phyloP scores from a whole-genome alignment of 92 coral and sea anemone genomes.

The Heteractis magnifica region DNA sequence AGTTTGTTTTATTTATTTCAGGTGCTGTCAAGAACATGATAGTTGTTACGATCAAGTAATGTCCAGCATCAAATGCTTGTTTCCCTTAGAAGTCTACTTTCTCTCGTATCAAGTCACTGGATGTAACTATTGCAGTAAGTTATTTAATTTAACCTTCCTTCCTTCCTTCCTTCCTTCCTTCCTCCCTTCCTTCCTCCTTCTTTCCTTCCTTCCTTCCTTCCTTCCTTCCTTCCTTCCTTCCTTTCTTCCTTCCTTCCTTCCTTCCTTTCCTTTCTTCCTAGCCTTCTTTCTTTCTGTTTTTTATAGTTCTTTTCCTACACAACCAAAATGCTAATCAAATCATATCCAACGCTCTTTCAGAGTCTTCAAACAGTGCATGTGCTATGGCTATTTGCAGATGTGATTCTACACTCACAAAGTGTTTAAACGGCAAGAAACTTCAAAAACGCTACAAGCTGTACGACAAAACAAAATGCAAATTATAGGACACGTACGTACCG shows the following conservation, averaged over 20 bases:
- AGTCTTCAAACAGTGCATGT: conserved; percentile 23
- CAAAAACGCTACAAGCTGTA: background rate
- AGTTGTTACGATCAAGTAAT: conserved; percentile 23
- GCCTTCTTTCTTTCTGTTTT: background rate
- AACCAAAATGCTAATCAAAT: background rate
- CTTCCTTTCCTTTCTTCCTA: background rate
- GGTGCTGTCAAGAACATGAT: conserved; percentile 53
- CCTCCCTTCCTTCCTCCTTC: background rate
- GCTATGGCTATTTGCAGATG: conserved; percentile 42
- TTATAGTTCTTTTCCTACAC: background rate
- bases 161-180: background rate
- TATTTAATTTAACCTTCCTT: background rate
- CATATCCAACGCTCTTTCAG: background rate
- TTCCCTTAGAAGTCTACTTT: conserved; percentile 12
- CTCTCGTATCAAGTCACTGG: conserved; percentile 18
- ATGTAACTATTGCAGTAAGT: conserved; percentile 44
- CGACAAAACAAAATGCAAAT: background rate
- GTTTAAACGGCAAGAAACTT: background rate
- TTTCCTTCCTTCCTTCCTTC: background rate
- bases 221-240: background rate
- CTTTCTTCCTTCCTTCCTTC: background rate
- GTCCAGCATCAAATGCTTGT: conserved; percentile 14
- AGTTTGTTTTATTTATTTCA: background rate
- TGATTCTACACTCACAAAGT: conserved; percentile 31
- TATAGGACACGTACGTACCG: background rate